A percentile compares a stretch with the other conserved stretches of the same genome.
Evolutionary conservation across 2,797 vertebrate genomes (phyloP).

Genomic region (Sebastes steindachneri): DNA sequence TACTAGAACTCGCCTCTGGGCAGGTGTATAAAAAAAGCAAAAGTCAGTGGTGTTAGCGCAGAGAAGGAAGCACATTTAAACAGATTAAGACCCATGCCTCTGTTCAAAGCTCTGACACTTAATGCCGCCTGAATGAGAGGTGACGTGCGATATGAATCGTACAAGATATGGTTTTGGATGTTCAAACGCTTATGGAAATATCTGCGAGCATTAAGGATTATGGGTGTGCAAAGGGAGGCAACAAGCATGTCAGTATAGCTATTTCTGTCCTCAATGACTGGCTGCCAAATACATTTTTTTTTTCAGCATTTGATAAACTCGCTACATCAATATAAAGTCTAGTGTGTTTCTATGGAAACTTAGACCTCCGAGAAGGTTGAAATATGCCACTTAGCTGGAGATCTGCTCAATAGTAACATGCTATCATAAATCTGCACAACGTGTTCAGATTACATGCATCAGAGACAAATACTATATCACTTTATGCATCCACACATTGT

Average conservation of each 20-base stretch:
- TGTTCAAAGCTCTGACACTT: slow-evolving; percentile 77
- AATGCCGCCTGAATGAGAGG: slow-evolving; percentile 77
- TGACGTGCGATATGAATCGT: slow-evolving; percentile 79
- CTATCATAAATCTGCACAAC: slow-evolving; percentile 25
- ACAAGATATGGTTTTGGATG: slow-evolving; percentile 75
- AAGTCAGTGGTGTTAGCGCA: slow-evolving; percentile 67
- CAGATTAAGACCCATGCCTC: slow-evolving; percentile 74
- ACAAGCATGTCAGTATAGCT: slow-evolving; percentile 80
- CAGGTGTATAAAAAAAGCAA: slow-evolving; percentile 73
- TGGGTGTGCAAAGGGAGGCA: slow-evolving; percentile 77
- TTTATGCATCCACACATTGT: not conserved
- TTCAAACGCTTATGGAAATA: slow-evolving; percentile 80
- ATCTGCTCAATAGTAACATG: slow-evolving; percentile 53
- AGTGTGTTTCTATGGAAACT: slow-evolving; percentile 85
- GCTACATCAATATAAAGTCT: slow-evolving; percentile 81
- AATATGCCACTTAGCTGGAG: slow-evolving; percentile 67
- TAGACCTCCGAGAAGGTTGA: slow-evolving; percentile 76
- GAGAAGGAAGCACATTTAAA: slow-evolving; percentile 71
- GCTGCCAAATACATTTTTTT: slow-evolving; percentile 78
- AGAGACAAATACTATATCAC: not conserved
- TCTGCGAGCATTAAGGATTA: slow-evolving; percentile 79
- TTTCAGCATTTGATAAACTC: slow-evolving; percentile 79
- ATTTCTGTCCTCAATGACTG: slow-evolving; percentile 81
- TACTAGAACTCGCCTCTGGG: slow-evolving; percentile 75
- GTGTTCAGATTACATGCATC: slow-evolving; percentile 17